A percentile compares a stretch with the other conserved stretches of the same genome.
Evolutionary conservation across 2,888 invertebrate genomes (phyloP).

Genomic region (Lampropteryx suffumata): DNA sequence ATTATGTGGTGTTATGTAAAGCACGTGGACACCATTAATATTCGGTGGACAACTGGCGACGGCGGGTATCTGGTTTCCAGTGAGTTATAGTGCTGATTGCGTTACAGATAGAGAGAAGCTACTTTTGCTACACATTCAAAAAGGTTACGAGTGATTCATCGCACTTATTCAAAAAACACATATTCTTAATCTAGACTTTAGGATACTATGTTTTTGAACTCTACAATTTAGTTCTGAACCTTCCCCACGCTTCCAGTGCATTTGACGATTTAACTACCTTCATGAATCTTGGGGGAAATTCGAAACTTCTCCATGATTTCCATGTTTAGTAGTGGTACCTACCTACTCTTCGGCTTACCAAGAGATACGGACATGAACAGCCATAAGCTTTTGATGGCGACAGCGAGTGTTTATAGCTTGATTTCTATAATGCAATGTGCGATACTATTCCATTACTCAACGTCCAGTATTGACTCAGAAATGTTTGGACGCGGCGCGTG

Average conservation of each 20-base stretch:
- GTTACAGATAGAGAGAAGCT: slow-evolving; percentile 15
- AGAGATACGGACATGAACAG: too few relatives aligned
- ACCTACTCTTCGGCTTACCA: too few relatives aligned
- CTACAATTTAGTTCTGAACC: too few relatives aligned
- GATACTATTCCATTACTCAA: slow-evolving; percentile 17
- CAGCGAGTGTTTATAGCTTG: neutral
- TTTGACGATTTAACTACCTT: too few relatives aligned
- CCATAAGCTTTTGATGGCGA: too few relatives aligned
- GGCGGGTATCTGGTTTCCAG: slow-evolving; percentile 17
- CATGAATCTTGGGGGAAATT: too few relatives aligned
- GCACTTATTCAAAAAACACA: neutral
- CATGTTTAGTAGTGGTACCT: too few relatives aligned
- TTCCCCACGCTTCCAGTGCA: neutral
- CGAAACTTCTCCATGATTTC: too few relatives aligned
- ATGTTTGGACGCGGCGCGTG: slow-evolving; percentile 76
- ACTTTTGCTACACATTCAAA: slow-evolving; percentile 1
- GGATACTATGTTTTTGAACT: too few relatives aligned
- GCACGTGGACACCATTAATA: slow-evolving; percentile 35
- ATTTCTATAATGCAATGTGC: slow-evolving; percentile 14
- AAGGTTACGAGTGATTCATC: neutral
- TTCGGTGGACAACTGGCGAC: slow-evolving; percentile 19
- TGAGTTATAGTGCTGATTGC: slow-evolving; percentile 18
- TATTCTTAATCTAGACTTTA: too few relatives aligned
- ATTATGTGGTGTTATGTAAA: slow-evolving; percentile 28
- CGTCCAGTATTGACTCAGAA: slow-evolving; percentile 43